Evolutionary conservation across 2,113 vertebrate genomes (phyloP), one percentile per base, ranked within the genome.

Genomic region (Elachura formosa): DNA sequence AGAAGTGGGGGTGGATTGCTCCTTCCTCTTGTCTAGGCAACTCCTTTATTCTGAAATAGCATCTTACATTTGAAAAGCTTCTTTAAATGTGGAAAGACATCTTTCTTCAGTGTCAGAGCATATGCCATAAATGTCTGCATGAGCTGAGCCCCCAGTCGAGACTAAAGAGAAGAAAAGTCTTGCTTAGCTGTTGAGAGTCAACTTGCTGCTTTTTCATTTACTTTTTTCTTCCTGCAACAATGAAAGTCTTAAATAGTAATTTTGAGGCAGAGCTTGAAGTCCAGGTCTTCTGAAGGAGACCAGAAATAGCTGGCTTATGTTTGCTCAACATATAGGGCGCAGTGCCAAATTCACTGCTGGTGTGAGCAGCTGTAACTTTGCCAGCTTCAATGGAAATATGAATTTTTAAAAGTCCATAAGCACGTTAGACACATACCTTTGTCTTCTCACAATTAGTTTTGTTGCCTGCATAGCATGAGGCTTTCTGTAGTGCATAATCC

Each of bases 361-460:
- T 93, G 93, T 94, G 87, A 97, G 95, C 89, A 91, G 84, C 89
- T 96, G 89, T 69, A 93, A 87, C 68, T 83, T 91, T 74, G 82
- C 87, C 93, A 94, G 84, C 91, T 93, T 92, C 81, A 77, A 74
- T n/a, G 84, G 76, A 97, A 93, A 94, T 91, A 87, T 26, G 74
- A 91, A 85, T 95, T 93, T 97, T 90, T 85, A 67, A 58, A 94
- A 94, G 90, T 96, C 93, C 87, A 48, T 95, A 95, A 96, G 96
- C 93, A 86, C 9, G 91, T 96, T 96, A 96, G 91, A 96, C 87
- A 83, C 87, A 96, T 94, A 95, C 95, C 89, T 97, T 96, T 96
- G 94, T 91, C 95, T 95, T 91, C 51, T 52, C 69, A 95, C 92
- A 95, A 95, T 97, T 95, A 92, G 76, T 96, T 94, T 97, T 92